Percentiles rank a stretch among this genome's conserved stretches.
Conservation (phyloP, 2,113 vertebrate genomes). For the Epinephelus fuscoguttatus region DNA sequence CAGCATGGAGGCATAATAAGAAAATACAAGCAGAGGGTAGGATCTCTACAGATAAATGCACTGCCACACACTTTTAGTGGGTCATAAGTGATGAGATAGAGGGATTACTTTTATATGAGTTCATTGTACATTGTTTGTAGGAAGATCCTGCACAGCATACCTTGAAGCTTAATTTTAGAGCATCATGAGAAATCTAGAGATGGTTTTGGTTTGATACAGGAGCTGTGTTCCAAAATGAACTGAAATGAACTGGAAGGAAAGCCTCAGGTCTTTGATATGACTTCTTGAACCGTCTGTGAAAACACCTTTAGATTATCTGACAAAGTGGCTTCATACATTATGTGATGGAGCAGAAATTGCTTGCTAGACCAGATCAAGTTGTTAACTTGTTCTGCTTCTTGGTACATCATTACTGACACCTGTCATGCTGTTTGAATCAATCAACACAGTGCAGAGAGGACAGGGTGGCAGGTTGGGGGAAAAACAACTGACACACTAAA, state of each 20-base stretch:
- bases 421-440: conserved; percentile 23
- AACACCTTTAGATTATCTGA: conserved; percentile 35
- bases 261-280: not conserved
- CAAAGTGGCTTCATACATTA: not conserved
- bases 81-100: too few species aligned
- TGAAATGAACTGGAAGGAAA: not conserved
- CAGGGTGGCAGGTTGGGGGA: not conserved
- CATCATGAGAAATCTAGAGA: not conserved
- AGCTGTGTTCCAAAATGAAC: not conserved
- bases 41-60: too few species aligned
- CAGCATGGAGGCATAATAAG: too few species aligned
- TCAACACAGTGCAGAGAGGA: conserved; percentile 12
- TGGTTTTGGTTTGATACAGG: not conserved
- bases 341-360: conserved; percentile 13
- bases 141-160: too few species aligned
- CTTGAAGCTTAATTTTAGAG: too few species aligned
- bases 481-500: not conserved
- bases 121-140: too few species aligned
- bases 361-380: not conserved
- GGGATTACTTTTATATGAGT: too few species aligned
- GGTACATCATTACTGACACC: conserved; percentile 27
- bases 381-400: conserved; percentile 6
- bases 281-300: not conserved
- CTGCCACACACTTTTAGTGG: too few species aligned
- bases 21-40: too few species aligned